Evolutionary conservation across 2,113 vertebrate species (phyloP).

Genomic region (Chiloscyllium plagiosum): DNA sequence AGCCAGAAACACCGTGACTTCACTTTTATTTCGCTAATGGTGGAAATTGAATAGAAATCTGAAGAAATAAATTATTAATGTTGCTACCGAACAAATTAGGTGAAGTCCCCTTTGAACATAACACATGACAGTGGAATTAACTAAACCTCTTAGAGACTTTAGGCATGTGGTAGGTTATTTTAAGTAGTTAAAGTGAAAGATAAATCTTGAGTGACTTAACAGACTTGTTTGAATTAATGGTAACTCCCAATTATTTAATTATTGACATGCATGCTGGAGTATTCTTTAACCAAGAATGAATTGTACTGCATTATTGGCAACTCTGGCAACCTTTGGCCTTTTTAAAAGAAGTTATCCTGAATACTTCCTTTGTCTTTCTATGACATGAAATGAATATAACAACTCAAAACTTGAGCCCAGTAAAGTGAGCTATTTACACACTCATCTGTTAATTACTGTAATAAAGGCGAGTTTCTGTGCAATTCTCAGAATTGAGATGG

Average conservation of each 20-base stretch:
- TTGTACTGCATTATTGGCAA: constrained; percentile 1
- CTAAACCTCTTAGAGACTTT: too few species aligned
- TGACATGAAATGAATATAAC: constrained; percentile 23
- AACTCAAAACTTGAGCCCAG: constrained; percentile 20
- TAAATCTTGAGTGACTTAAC: constrained; percentile 2
- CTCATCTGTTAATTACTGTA: constrained; percentile 22
- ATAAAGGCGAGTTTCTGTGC: constrained; percentile 12
- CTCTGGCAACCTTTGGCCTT: not conserved
- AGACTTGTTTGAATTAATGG: constrained; percentile 33
- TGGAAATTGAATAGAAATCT: not conserved
- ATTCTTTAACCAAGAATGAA: not conserved
- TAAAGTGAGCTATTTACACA: constrained; percentile 32
- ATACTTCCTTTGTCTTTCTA: constrained; percentile 10
- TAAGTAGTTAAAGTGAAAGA: not conserved
- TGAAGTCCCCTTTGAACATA: not conserved
- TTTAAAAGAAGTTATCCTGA: constrained; percentile 1
- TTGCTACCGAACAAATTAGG: not conserved
- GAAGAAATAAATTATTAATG: not conserved
- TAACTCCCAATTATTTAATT: constrained; percentile 25
- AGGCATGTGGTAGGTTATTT: not conserved
- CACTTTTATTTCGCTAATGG: not conserved
- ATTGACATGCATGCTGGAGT: not conserved
- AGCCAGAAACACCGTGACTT: not conserved
- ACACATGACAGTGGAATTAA: not conserved
- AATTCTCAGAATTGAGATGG: constrained; percentile 24